Evolutionary conservation across 2,113 vertebrate species (phyloP), one percentile per base, ranked within the genome.

Genomic region (Xiphorhynchus elegans): DNA sequence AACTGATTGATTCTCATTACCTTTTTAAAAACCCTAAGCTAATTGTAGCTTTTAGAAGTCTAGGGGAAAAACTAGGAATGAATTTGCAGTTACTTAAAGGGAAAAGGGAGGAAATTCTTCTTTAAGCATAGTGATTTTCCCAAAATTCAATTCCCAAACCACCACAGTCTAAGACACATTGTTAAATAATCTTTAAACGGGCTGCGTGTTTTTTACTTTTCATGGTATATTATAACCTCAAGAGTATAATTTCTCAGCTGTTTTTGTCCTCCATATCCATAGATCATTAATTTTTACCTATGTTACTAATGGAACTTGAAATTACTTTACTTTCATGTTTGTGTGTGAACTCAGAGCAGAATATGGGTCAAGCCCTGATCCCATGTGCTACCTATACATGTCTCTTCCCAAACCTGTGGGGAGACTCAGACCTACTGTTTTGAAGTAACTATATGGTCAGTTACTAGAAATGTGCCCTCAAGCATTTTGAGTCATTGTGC

Each of bases 331-430:
- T 75, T 64, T 69, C 28, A n/a, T 2, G 0, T 68, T 66, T 83
- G 28, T 33, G 7, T 23, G 9, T 64, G 49, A 66, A 53, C 17
- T 25, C 2, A 0, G 25, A 73, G 24, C 3, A 49, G 8, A 4
- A 37, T 74, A 83, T 87, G 25, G 28, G 60, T 7, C 18, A 82
- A 85, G 5, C 7, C 15, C 17, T 79, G 46, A 39, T 83, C 20
- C 31, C 29, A 68, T 0, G 0, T 11, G 17, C 58, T 62, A 10
- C 3, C 10, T 28, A 6, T 4, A 33, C 0, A 0, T 1, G 4
- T 8, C 15, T 67, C 21, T 82, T 84, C 37, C 31, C 29, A 59
- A 5, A 67, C n/a, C 10, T 69, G 12, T 49, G 19, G 39, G 33
- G 19, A 29, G 78, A 17, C 9, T 49, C 7, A 47, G 23, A 58